A percentile compares a stretch with the other conserved stretches of the same genome.
These are phyloP conservation scores for Phycodurus eques DNA, from an alignment of 2,113 vertebrate genomes.

Conservation along the genomic window DNA sequence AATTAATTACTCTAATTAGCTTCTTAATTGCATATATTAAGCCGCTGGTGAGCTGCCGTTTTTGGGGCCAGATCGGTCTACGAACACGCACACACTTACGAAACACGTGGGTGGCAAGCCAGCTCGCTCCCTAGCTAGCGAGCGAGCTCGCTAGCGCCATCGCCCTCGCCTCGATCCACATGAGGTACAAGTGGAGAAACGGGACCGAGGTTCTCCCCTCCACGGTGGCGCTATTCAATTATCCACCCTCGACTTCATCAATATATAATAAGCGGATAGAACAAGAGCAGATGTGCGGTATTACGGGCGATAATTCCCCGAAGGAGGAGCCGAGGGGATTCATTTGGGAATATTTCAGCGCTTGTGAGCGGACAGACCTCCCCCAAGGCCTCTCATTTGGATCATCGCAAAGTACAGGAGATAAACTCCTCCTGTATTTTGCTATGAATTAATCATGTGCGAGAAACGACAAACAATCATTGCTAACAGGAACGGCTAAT, in stretches of 20 bases:
- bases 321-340: slow-evolving; percentile 51
- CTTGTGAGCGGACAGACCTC: not conserved
- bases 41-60: slow-evolving; percentile 59
- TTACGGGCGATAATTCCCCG: slow-evolving; percentile 50
- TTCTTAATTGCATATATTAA: slow-evolving; percentile 80
- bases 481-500: not conserved
- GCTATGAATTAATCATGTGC: not conserved
- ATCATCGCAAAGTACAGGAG: not conserved
- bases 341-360: slow-evolving; percentile 40
- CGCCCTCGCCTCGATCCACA: slow-evolving; percentile 32
- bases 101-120: slow-evolving; percentile 12
- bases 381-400: not conserved
- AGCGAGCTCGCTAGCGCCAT: not conserved
- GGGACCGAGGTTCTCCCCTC: slow-evolving; percentile 28
- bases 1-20: slow-evolving; percentile 82
- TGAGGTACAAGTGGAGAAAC: slow-evolving; percentile 57
- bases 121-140: not conserved
- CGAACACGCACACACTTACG: slow-evolving; percentile 15
- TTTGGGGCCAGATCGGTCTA: slow-evolving; percentile 46
- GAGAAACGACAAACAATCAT: not conserved
- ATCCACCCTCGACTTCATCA: slow-evolving; percentile 51
- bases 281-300: slow-evolving; percentile 62
- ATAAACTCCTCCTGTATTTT: not conserved
- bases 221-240: slow-evolving; percentile 54
- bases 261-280: slow-evolving; percentile 64